Percentiles rank a stretch among this genome's conserved stretches.
phyloP scores from a whole-genome alignment of 2,113 vertebrate genomes.

The Donacobius atricapilla region DNA sequence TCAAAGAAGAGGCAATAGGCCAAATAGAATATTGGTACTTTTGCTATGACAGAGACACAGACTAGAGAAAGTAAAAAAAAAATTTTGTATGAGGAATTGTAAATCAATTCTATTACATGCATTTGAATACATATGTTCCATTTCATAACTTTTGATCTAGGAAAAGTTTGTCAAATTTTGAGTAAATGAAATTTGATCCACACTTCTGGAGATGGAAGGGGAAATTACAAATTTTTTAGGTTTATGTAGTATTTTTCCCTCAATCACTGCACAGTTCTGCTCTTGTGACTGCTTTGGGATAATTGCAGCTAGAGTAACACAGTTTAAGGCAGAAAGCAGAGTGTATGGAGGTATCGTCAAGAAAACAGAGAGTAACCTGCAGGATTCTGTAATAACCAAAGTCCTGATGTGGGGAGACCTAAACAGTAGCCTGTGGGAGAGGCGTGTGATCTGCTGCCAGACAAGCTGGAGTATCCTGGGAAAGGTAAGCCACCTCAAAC shows the following conservation, averaged over 20 bases:
- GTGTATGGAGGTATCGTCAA: neutral
- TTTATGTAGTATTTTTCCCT: neutral
- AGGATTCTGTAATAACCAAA: neutral
- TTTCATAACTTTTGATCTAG: neutral
- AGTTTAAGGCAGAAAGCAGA: neutral
- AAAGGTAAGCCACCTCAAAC: neutral
- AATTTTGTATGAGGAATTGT: neutral
- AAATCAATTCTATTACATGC: neutral
- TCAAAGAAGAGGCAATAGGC: neutral
- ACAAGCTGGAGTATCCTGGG: neutral
- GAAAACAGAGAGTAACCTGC: neutral
- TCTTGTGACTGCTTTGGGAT: neutral
- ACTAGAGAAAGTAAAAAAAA: neutral
- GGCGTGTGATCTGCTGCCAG: neutral
- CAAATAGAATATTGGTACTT: neutral
- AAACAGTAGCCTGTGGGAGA: neutral
- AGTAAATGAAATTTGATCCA: neutral
- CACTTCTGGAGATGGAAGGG: neutral
- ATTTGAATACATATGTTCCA: neutral
- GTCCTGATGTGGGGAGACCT: neutral
- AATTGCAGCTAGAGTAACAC: neutral
- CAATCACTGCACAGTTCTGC: neutral
- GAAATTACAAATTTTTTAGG: neutral
- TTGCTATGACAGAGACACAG: neutral
- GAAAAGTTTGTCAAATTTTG: neutral